phyloP scores from a whole-genome alignment of 2,113 vertebrate genomes.

The Clinocottus analis region DNA sequence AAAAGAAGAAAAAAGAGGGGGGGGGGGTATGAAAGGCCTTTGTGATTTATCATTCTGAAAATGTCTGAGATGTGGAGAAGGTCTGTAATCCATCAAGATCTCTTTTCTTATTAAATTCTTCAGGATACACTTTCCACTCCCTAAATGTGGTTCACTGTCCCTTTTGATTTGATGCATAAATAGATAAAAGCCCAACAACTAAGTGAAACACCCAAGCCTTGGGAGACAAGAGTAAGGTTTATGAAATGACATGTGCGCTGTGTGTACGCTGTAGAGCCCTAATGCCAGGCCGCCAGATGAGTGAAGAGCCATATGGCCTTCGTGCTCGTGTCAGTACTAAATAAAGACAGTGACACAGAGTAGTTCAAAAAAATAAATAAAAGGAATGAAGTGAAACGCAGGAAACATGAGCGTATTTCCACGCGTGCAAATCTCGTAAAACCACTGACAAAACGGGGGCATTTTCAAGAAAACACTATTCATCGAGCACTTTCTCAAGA shows the following conservation, averaged over 20 bases:
- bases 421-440: not conserved
- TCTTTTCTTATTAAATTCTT: constrained; percentile 88
- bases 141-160: constrained; percentile 81
- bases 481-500: not conserved
- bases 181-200: constrained; percentile 77
- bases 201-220: constrained; percentile 71
- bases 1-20: constrained; percentile 50
- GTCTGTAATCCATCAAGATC: constrained; percentile 87
- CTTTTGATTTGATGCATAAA: constrained; percentile 84
- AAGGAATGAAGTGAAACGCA: not conserved
- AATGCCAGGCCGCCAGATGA: not conserved
- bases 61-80: constrained; percentile 84
- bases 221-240: constrained; percentile 59
- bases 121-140: constrained; percentile 84
- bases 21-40: constrained; percentile 77
- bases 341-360: not conserved
- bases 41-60: constrained; percentile 86
- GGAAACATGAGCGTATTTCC: constrained; percentile 15
- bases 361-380: not conserved
- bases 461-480: constrained; percentile 8
- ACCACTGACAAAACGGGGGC: not conserved
- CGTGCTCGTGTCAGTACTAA: not conserved
- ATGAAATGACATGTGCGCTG: constrained; percentile 61
- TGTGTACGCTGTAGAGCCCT: constrained; percentile 33
- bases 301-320: not conserved